Evolutionary conservation across 2,888 invertebrate species (phyloP).

Genomic region (Hyppa rectilinea): DNA sequence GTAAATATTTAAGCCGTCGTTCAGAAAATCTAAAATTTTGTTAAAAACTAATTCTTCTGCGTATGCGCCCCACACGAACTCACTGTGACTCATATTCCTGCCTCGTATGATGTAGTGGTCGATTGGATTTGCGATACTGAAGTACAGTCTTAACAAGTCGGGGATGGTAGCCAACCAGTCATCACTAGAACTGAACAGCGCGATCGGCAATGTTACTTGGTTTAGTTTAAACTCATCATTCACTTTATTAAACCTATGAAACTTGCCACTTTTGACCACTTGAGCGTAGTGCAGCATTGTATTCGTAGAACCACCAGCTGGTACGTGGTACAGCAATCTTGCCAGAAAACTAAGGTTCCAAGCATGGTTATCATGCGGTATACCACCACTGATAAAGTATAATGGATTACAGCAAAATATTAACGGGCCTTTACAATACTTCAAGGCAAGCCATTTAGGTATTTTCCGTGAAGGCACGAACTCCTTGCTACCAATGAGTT

Average conservation of each 20-base stretch:
- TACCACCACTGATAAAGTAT: slow-evolving; percentile 77
- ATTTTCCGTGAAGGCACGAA: slow-evolving; percentile 77
- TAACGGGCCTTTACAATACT: slow-evolving; percentile 74
- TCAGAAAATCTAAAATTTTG: slow-evolving; percentile 75
- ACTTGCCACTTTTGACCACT: slow-evolving; percentile 75
- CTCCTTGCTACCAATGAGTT: slow-evolving; percentile 74
- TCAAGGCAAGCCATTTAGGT: slow-evolving; percentile 72
- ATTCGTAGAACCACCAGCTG: slow-evolving; percentile 81
- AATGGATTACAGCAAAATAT: slow-evolving; percentile 81
- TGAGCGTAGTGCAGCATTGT: slow-evolving; percentile 82
- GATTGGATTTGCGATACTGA: slow-evolving; percentile 76
- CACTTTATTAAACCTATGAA: slow-evolving; percentile 75
- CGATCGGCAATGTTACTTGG: slow-evolving; percentile 76
- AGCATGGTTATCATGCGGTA: slow-evolving; percentile 53
- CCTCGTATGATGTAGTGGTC: slow-evolving; percentile 77
- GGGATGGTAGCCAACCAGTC: slow-evolving; percentile 78
- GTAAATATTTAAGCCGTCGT: slow-evolving; percentile 60
- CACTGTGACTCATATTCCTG: slow-evolving; percentile 77
- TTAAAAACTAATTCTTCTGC: slow-evolving; percentile 73
- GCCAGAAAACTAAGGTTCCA: slow-evolving; percentile 73
- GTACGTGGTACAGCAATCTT: slow-evolving; percentile 76
- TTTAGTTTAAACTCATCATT: slow-evolving; percentile 70
- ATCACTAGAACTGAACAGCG: slow-evolving; percentile 77
- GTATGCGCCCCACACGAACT: slow-evolving; percentile 79
- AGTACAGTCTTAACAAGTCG: slow-evolving; percentile 77